phyloP scores from a whole-genome alignment of 2,888 invertebrate species.

The Trissonchulus sp. region DNA sequence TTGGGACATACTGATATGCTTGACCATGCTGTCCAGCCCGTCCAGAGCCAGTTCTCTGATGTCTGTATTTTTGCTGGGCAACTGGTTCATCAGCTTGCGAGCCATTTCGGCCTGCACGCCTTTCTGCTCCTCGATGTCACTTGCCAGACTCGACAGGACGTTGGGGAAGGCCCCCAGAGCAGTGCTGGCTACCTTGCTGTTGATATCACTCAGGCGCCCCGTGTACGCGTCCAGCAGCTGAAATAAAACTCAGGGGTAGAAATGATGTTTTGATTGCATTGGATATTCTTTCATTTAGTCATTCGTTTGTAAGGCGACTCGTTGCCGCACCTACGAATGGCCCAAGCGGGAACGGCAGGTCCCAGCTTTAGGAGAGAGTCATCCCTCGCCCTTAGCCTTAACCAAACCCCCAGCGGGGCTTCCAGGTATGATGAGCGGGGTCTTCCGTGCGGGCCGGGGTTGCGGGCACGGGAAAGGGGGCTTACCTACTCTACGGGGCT shows the following conservation, averaged over 20 bases:
- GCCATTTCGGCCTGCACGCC: conserved; percentile 27
- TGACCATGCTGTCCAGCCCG: conserved; percentile 20
- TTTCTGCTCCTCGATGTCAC: neutral
- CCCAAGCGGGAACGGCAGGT: no score
- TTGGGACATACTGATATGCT: conserved; percentile 21
- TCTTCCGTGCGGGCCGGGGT: no score
- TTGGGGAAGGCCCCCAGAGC: conserved; percentile 18
- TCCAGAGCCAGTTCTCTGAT: conserved; percentile 9
- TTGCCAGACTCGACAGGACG: conserved; percentile 3
- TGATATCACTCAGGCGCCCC: conserved; percentile 29
- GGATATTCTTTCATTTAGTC: no score
- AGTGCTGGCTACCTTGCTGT: conserved; percentile 30
- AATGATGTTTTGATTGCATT: neutral
- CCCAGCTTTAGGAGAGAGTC: no score
- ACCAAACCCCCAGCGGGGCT: no score
- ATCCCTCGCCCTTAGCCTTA: no score
- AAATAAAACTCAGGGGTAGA: no score
- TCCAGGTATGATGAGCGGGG: no score
- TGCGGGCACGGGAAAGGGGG: no score
- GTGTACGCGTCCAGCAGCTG: conserved; percentile 28
- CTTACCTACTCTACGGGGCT: no score
- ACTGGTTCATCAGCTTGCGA: conserved; percentile 28
- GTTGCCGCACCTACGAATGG: no score
- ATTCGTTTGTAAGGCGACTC: no score
- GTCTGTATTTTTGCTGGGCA: conserved; percentile 32